Percentiles rank a stretch among this genome's conserved stretches.
These are phyloP conservation scores for Chaetodon auriga DNA, from an alignment of 2,113 vertebrate species.

Conservation along the genomic window DNA sequence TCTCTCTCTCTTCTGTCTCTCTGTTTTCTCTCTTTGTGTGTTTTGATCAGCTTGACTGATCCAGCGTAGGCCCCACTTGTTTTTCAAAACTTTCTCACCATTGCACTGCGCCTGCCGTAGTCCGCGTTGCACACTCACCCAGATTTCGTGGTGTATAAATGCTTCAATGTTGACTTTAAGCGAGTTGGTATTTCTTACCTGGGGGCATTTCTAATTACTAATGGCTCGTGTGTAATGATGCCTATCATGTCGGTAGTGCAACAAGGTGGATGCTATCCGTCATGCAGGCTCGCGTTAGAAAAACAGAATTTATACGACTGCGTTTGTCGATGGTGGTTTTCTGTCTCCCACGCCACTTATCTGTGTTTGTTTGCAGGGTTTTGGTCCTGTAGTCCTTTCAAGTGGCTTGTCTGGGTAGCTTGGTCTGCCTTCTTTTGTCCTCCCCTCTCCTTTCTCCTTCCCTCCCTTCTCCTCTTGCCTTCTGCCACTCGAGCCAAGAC, in stretches of 20 bases:
- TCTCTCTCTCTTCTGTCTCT: not conserved
- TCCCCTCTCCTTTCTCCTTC: not conserved
- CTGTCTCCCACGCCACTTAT: slow-evolving; percentile 53
- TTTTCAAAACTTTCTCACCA: slow-evolving; percentile 29
- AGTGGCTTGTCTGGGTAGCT: slow-evolving; percentile 48
- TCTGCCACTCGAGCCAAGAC: slow-evolving; percentile 79
- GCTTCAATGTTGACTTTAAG: slow-evolving; percentile 60
- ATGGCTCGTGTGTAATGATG: slow-evolving; percentile 74
- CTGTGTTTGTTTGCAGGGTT: slow-evolving; percentile 56
- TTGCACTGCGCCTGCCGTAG: not conserved
- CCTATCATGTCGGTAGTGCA: slow-evolving; percentile 70
- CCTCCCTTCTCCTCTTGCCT: slow-evolving; percentile 16
- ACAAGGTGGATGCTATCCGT: slow-evolving; percentile 62
- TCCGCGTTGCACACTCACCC: not conserved
- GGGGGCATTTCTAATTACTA: slow-evolving; percentile 70
- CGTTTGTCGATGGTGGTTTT: not conserved
- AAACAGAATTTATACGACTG: slow-evolving; percentile 26
- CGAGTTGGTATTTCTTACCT: slow-evolving; percentile 68
- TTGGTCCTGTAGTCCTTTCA: slow-evolving; percentile 41
- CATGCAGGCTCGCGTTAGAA: slow-evolving; percentile 49
- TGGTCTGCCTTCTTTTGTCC: slow-evolving; percentile 29
- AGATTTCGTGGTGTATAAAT: slow-evolving; percentile 24
- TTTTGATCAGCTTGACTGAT: slow-evolving; percentile 56
- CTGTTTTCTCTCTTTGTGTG: slow-evolving; percentile 26
- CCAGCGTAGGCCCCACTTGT: not conserved